Conservation (phyloP, 2,888 invertebrate genomes). For the Rhagophthalmus giganteus region DNA sequence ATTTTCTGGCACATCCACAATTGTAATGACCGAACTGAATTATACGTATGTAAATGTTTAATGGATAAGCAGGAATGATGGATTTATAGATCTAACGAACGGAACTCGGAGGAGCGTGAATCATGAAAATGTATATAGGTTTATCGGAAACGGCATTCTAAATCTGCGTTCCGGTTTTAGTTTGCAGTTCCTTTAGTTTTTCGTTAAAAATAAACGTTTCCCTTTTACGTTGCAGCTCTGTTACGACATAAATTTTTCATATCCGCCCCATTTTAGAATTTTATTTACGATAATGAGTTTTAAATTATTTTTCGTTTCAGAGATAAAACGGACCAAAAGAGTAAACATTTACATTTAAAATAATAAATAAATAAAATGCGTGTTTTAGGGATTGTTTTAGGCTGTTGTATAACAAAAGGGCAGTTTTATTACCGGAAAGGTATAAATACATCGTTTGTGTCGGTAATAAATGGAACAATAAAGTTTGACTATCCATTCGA, state of each 20-base stretch:
- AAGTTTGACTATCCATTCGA: too few species aligned
- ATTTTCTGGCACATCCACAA: slow-evolving; percentile 15
- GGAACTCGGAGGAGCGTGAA: slow-evolving; percentile 21
- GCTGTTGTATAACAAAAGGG: too few species aligned
- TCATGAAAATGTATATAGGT: slow-evolving; percentile 32
- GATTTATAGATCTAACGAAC: slow-evolving; percentile 33
- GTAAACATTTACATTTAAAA: not conserved
- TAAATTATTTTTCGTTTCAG: not conserved
- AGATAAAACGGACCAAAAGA: not conserved
- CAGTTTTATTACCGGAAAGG: too few species aligned
- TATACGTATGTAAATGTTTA: slow-evolving; percentile 32
- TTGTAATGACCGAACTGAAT: slow-evolving; percentile 16
- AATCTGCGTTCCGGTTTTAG: slow-evolving; percentile 25
- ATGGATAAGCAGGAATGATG: slow-evolving; percentile 33
- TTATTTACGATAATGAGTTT: slow-evolving; percentile 6
- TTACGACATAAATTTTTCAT: slow-evolving; percentile 5
- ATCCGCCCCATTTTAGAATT: not conserved
- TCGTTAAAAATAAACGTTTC: not conserved
- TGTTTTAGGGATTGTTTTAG: not conserved
- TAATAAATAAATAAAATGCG: not conserved
- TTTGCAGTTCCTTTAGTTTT: not conserved
- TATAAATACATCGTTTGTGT: too few species aligned
- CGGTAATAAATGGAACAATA: too few species aligned
- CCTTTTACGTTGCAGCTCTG: too few species aligned
- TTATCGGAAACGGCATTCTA: slow-evolving; percentile 23